Percentiles rank a stretch among this genome's conserved stretches.
These are phyloP conservation scores for Dysmachus trigonus DNA, from an alignment of 2,888 invertebrate species.

Conservation along the genomic window DNA sequence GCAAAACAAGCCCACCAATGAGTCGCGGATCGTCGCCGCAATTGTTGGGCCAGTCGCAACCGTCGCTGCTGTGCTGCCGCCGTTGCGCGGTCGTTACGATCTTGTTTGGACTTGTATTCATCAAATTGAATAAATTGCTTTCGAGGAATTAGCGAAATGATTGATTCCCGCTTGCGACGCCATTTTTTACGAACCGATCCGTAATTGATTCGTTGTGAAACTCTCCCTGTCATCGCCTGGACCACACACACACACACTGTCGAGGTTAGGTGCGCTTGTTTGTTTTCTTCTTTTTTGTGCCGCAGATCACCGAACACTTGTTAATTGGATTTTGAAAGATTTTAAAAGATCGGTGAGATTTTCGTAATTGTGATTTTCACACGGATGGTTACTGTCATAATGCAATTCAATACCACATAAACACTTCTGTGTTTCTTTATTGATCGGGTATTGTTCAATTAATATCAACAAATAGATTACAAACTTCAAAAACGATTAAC, in stretches of 20 bases:
- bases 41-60: not conserved
- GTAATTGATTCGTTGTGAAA: not conserved
- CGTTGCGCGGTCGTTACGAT: not conserved
- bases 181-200: not conserved
- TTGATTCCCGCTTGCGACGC: not conserved
- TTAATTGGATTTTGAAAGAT: not conserved
- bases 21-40: not conserved
- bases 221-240: not conserved
- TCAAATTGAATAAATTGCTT: not conserved
- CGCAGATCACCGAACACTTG: not conserved
- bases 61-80: not conserved
- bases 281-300: not conserved
- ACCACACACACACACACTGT: not conserved
- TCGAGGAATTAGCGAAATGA: not conserved
- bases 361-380: not conserved
- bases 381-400: not conserved
- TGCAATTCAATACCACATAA: too few relatives aligned
- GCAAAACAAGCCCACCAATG: conserved; percentile 21
- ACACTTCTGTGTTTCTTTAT: too few relatives aligned
- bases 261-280: not conserved
- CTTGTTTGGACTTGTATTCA: not conserved
- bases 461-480: too few relatives aligned
- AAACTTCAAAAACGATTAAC: too few relatives aligned
- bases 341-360: not conserved
- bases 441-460: too few relatives aligned